Conservation (phyloP, 2,797 vertebrate genomes). For the Arnoldichthys spilopterus region DNA sequence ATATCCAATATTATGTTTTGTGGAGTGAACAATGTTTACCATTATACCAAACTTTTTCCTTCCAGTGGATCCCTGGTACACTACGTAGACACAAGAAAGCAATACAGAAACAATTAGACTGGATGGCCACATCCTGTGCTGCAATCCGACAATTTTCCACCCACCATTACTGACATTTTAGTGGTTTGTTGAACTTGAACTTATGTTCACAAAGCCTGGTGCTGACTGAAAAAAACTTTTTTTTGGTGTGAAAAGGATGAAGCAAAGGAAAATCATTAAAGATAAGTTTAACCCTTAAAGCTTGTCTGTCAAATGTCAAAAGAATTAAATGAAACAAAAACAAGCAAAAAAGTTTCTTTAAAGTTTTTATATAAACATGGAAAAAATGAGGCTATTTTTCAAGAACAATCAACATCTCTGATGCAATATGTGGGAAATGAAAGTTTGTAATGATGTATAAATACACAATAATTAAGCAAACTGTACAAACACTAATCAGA, state of each 20-base stretch:
- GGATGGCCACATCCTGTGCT: slow-evolving; percentile 44
- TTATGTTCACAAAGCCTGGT: no score
- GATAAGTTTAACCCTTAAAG: not conserved
- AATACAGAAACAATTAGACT: slow-evolving; percentile 8
- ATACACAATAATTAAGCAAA: not conserved
- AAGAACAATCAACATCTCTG: not conserved
- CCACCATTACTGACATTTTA: slow-evolving; percentile 41
- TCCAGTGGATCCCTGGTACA: not conserved
- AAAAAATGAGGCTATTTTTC: not conserved
- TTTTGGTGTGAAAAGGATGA: not conserved
- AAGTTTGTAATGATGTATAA: slow-evolving; percentile 1
- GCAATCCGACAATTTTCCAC: slow-evolving; percentile 26
- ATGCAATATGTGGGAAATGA: not conserved
- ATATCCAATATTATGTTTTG: not conserved
- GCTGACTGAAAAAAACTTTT: not conserved
- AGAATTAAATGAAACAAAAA: no score
- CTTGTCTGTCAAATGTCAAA: not conserved
- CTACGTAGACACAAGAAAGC: slow-evolving; percentile 14
- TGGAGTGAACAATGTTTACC: not conserved
- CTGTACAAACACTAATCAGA: not conserved
- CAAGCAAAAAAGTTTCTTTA: no score
- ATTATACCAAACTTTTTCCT: not conserved
- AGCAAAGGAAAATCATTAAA: not conserved
- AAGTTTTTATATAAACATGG: not conserved
- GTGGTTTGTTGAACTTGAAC: slow-evolving; percentile 20